A percentile compares a stretch with the other conserved stretches of the same genome.
phyloP scores from a whole-genome alignment of 2,113 vertebrate genomes.

The Festucalex cinctus region DNA sequence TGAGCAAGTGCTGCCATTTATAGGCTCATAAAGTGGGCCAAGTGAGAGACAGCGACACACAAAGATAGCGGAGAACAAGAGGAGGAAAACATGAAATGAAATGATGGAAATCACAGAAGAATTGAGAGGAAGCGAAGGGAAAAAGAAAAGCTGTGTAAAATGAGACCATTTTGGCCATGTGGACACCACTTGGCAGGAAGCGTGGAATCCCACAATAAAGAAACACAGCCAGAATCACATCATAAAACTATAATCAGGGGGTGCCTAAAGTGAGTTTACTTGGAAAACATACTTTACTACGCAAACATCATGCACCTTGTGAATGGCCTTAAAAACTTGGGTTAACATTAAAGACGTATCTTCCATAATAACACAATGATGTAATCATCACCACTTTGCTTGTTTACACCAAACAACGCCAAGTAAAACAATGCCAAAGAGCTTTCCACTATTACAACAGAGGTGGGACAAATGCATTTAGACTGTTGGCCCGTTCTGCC shows the following conservation, averaged over 20 bases:
- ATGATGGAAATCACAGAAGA: constrained; percentile 1
- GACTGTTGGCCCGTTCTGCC: not conserved
- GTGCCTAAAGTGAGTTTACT: not conserved
- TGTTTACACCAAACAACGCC: not conserved
- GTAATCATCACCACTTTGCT: not conserved
- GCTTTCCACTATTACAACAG: not conserved
- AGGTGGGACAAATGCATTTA: not conserved
- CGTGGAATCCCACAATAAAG: constrained; percentile 35
- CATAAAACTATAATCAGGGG: not conserved
- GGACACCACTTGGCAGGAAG: constrained; percentile 28
- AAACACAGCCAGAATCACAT: constrained; percentile 30
- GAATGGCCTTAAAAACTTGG: constrained; percentile 1
- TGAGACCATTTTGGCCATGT: constrained; percentile 15
- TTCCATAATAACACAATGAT: not conserved
- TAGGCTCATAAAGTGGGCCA: constrained; percentile 51
- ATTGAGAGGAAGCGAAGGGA: not conserved
- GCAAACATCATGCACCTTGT: constrained; percentile 29
- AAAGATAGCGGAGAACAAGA: constrained; percentile 33
- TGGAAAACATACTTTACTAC: not conserved
- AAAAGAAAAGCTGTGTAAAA: not conserved
- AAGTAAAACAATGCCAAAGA: not conserved
- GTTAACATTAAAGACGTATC: not conserved
- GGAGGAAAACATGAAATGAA: not conserved
- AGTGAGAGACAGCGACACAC: constrained; percentile 30
- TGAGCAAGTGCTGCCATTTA: constrained; percentile 45